phyloP scores from a whole-genome alignment of 2,113 vertebrate species.

The Myanophis thanlyinensis region DNA sequence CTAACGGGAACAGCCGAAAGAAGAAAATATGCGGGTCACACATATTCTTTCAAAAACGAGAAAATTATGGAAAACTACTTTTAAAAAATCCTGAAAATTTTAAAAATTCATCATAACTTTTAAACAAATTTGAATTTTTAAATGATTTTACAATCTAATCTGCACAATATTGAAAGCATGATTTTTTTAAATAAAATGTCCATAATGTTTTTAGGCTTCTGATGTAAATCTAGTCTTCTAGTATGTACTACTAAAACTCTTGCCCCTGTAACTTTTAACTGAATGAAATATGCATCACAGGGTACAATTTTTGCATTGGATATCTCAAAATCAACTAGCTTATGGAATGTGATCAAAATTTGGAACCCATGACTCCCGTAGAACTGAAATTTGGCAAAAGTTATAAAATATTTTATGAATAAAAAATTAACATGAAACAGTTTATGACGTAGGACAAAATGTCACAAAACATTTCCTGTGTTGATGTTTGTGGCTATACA shows the following conservation, averaged over 20 bases:
- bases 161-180: neutral
- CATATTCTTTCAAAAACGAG: neutral
- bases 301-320: neutral
- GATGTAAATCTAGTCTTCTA: neutral
- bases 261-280: neutral
- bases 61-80: neutral
- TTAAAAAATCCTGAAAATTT: neutral
- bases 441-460: neutral
- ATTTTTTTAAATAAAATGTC: neutral
- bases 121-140: neutral
- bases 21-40: too few relatives aligned
- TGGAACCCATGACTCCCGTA: neutral
- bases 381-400: neutral
- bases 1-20: too few relatives aligned
- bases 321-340: neutral
- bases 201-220: neutral
- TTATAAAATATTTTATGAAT: neutral
- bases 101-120: neutral
- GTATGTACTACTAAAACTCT: neutral
- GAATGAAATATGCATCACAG: neutral
- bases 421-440: neutral
- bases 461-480: neutral
- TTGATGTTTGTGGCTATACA: neutral
- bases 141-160: neutral
- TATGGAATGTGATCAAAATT: neutral